Evolutionary conservation across 2,888 invertebrate species (phyloP), one percentile per base, ranked within the genome.

Genomic region (Drosophila setosimentum): DNA sequence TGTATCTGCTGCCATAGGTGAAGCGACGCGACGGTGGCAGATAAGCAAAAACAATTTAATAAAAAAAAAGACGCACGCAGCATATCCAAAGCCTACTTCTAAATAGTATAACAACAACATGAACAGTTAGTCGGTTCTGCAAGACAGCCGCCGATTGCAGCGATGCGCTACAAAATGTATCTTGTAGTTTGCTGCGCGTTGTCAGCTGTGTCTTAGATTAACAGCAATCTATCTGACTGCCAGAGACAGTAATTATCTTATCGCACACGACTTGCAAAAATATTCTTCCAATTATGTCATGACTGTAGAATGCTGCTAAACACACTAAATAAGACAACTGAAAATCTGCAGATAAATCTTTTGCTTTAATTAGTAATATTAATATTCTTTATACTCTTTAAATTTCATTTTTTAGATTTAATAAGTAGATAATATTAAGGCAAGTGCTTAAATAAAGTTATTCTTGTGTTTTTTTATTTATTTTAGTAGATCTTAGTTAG

Each of bases 101-200:
- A 37, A 72, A 33, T 54, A 53, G 54, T 49, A 35, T 40, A 75
- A 53, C 64, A 68, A 79, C 65, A 70, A 64, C 57, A 65, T 27
- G 54, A 73, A 88, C 84, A 76, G 84, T 89, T 89, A 84, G 87
- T 74, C 77, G 89, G 87, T 87, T 84, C 89, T 84, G 84, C 89
- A 76, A 84, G 87, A 79, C 48, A 11, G 21, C 32, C 40, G 13
- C 73, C 67, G 84, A 83, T 67, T 87, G 84, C 84, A 87, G 72
- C 75, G 71, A 84, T 64, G 86, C 83, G 88, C 77, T 87, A 68
- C 62, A 85, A 74, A 73, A 80, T 61, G 67, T 74, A 76, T 83
- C 65, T 73, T 58, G 55, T 66, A 73, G 67, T 35, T 72, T 49
- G 50, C 62, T 72, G 50, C 45, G 30, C 45, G 42, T 66, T 67